phyloP scores from a whole-genome alignment of 2,888 invertebrate species.

The Sisyra terminalis region DNA sequence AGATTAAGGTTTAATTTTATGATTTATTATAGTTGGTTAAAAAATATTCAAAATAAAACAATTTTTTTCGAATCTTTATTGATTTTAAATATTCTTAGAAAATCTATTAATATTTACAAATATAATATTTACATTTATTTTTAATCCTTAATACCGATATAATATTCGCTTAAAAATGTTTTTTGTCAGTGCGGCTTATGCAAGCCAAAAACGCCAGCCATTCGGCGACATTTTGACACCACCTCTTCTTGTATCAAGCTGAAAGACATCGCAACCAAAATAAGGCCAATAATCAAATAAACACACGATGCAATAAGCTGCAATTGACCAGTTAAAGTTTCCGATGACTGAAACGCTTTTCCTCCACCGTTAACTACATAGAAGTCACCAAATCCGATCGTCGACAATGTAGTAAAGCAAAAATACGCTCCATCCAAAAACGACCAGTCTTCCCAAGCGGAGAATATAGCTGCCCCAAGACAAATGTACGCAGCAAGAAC shows the following conservation, averaged over 20 bases:
- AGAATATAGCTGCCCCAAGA: slow-evolving; percentile 59
- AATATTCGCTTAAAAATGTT: not conserved
- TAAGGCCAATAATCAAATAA: slow-evolving; percentile 61
- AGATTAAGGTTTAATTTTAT: no score
- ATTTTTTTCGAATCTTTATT: no score
- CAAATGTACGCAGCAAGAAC: slow-evolving; percentile 58
- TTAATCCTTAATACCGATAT: no score
- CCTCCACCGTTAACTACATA: slow-evolving; percentile 18
- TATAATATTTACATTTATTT: no score
- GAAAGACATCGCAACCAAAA: slow-evolving; percentile 72
- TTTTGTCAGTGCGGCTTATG: slow-evolving; percentile 29
- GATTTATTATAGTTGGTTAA: no score
- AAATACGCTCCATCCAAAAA: slow-evolving; percentile 70
- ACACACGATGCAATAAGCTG: slow-evolving; percentile 67
- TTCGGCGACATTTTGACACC: slow-evolving; percentile 50
- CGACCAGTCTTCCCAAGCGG: slow-evolving; percentile 66
- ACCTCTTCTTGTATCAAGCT: slow-evolving; percentile 70
- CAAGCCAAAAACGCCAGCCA: slow-evolving; percentile 52
- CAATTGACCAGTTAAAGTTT: slow-evolving; percentile 36
- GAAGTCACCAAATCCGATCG: slow-evolving; percentile 62
- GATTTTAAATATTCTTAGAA: no score
- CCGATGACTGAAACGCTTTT: slow-evolving; percentile 7
- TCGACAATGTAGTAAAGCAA: slow-evolving; percentile 70
- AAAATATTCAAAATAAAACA: no score
- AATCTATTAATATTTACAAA: no score